phyloP scores from a whole-genome alignment of 2,888 invertebrate genomes.

The Hypomecis atomaria region DNA sequence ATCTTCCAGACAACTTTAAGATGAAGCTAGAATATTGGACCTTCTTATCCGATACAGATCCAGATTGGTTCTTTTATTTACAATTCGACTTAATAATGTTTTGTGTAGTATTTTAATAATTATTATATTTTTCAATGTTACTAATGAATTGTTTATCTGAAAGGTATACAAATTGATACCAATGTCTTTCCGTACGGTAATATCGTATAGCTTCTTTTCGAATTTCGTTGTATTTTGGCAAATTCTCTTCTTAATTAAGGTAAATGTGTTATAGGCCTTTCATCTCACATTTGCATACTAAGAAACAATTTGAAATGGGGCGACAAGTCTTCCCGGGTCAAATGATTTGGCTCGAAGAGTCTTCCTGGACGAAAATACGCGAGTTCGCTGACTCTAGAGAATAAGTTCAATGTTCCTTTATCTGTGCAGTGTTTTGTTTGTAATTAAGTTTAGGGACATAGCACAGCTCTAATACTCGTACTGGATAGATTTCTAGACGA shows the following conservation, averaged over 20 bases:
- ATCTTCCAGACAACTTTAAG: too few species aligned
- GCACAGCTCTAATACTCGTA: conserved; percentile 12
- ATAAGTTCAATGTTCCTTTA: conserved; percentile 27
- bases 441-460: conserved; percentile 33
- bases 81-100: too few species aligned
- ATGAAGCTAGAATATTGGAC: too few species aligned
- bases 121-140: too few species aligned
- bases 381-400: conserved; percentile 23
- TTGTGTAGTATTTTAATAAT: too few species aligned
- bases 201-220: not conserved
- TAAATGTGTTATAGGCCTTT: conserved; percentile 3
- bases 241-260: not conserved
- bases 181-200: not conserved
- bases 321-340: not conserved
- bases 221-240: not conserved
- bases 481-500: too few species aligned
- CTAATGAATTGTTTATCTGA: too few species aligned
- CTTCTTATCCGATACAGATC: too few species aligned
- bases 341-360: conserved; percentile 12
- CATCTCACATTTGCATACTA: conserved; percentile 2
- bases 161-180: too few species aligned
- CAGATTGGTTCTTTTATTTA: too few species aligned
- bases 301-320: conserved; percentile 7
- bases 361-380: conserved; percentile 30
- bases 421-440: conserved; percentile 15